Conservation (phyloP, 2,113 vertebrate species). For the Pseudorhombus dupliciocellatus region DNA sequence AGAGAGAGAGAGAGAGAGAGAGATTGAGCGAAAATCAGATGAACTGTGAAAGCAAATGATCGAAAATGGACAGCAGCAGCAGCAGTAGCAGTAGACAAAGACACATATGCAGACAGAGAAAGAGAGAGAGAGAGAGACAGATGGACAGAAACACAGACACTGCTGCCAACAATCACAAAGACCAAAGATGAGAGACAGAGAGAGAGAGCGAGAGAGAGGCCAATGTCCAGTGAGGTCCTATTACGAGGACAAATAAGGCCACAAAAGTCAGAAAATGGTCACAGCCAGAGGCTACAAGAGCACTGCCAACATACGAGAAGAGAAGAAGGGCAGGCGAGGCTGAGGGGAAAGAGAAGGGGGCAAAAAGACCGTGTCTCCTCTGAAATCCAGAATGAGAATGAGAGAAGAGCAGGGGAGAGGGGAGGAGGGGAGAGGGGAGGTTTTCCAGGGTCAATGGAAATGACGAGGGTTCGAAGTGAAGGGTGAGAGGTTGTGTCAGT, state of each 20-base stretch:
- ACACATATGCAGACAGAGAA: conserved; percentile 15
- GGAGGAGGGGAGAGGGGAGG: conserved; percentile 17
- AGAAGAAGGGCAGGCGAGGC: conserved; percentile 7
- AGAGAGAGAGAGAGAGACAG: background rate
- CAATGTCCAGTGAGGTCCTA: conserved; percentile 14
- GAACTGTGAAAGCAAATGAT: conserved; percentile 30
- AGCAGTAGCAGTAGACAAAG: conserved; percentile 24
- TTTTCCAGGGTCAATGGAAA: conserved; percentile 53
- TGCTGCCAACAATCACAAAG: conserved; percentile 31
- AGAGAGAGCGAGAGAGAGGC: background rate
- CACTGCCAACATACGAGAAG: conserved; percentile 9
- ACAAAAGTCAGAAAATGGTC: conserved; percentile 16
- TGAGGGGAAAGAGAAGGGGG: background rate
- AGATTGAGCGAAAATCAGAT: conserved; percentile 50
- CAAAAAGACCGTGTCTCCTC: background rate
- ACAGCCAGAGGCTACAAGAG: conserved; percentile 36
- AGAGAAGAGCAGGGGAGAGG: conserved; percentile 8
- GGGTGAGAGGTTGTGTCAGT: conserved; percentile 41
- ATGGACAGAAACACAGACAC: conserved; percentile 20
- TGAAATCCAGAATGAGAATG: background rate
- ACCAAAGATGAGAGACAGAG: conserved; percentile 20
- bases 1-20: background rate
- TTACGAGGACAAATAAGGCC: conserved; percentile 43
- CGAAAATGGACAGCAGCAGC: background rate
- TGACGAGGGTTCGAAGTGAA: conserved; percentile 8